These are phyloP conservation scores for Nyctereutes procyonoides DNA, from an alignment of 2,113 vertebrate species.

Conservation along the genomic window DNA sequence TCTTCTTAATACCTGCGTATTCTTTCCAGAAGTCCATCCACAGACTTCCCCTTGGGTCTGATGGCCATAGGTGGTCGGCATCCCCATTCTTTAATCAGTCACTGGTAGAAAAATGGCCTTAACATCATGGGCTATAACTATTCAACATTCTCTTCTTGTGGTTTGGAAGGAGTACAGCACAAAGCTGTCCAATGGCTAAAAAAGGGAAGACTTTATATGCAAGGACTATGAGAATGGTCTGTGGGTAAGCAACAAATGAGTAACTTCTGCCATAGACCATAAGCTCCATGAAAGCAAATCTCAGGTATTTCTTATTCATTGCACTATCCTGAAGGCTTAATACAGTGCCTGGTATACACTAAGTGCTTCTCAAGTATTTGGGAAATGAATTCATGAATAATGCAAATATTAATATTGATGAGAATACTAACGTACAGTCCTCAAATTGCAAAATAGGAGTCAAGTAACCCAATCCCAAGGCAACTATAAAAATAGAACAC, in stretches of 20 bases:
- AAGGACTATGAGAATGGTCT: not conserved
- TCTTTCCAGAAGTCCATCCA: not conserved
- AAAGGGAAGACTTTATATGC: no score
- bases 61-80: not conserved
- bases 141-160: not conserved
- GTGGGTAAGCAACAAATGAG: not conserved
- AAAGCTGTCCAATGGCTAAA: not conserved
- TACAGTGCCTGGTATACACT: not conserved
- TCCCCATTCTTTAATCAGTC: not conserved
- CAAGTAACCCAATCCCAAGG: not conserved
- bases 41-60: not conserved
- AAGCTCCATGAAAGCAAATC: not conserved
- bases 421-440: not conserved
- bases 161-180: not conserved
- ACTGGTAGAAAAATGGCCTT: not conserved
- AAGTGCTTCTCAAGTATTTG: not conserved
- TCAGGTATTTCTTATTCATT: not conserved
- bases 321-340: not conserved
- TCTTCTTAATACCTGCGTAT: not conserved
- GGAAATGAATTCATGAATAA: conserved; percentile 5
- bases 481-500: not conserved
- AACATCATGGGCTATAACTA: not conserved
- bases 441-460: not conserved
- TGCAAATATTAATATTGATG: not conserved
- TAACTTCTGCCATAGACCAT: not conserved